Conservation (phyloP, 2,888 invertebrate genomes). For the Uropetala carovei region DNA sequence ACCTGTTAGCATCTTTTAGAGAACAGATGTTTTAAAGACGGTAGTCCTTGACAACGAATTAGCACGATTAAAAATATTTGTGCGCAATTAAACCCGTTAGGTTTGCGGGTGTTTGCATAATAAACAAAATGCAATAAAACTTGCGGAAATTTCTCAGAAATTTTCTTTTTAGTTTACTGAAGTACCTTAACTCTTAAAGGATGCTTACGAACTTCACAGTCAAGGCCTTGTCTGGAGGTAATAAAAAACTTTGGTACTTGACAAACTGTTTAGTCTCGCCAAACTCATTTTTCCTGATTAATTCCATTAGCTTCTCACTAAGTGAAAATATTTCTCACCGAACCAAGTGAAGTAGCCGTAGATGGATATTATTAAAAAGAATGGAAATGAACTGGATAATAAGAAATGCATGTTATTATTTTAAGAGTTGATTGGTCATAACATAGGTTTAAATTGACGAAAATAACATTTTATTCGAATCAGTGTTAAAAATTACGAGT, state of each 20-base stretch:
- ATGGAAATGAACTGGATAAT: too few species aligned
- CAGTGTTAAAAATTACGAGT: too few species aligned
- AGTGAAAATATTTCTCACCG: too few species aligned
- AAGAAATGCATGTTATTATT: too few species aligned
- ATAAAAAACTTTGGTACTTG: not conserved
- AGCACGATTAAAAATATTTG: constrained; percentile 38
- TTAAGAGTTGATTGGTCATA: too few species aligned
- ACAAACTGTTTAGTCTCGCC: not conserved
- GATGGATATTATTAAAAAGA: too few species aligned
- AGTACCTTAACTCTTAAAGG: too few species aligned
- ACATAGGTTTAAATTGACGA: too few species aligned
- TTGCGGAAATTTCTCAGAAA: too few species aligned
- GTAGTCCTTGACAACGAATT: constrained; percentile 20
- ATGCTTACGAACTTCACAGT: not conserved
- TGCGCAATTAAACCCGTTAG: not conserved
- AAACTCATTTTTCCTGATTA: not conserved
- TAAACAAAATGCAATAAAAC: not conserved
- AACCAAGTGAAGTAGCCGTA: too few species aligned
- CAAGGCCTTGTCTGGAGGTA: not conserved
- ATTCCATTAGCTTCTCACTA: not conserved
- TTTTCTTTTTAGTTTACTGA: too few species aligned
- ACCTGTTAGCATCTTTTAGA: constrained; percentile 26
- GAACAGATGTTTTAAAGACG: constrained; percentile 28
- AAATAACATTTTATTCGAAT: too few species aligned
- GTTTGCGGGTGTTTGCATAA: not conserved